Evolutionary conservation across 1,140 invertebrate genomes (phyloP).

Genomic region (Heliconius hermathena): DNA sequence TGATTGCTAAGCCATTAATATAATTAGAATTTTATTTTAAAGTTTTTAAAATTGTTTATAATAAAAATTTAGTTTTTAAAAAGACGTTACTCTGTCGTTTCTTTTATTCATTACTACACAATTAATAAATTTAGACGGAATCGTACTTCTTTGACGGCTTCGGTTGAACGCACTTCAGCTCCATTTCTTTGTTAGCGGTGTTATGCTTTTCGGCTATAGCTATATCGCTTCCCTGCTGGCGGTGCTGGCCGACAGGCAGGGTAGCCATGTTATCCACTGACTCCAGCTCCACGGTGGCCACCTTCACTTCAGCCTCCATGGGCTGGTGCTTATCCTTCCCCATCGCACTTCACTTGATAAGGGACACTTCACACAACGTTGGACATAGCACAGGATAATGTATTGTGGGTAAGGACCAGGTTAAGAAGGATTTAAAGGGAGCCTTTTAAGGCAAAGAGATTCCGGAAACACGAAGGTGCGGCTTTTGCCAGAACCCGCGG

Average conservation of each 20-base stretch:
- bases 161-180: constrained; percentile 90
- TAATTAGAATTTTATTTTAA: neutral
- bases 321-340: constrained; percentile 79
- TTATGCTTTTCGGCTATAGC: constrained; percentile 90
- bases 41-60: neutral
- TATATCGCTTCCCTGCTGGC: constrained; percentile 84
- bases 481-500: constrained; percentile 58
- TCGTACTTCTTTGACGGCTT: constrained; percentile 90
- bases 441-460: constrained; percentile 52
- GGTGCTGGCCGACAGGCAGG: constrained; percentile 87
- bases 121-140: neutral
- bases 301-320: constrained; percentile 88
- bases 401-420: constrained; percentile 60
- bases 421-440: constrained; percentile 47
- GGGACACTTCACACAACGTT: constrained; percentile 42
- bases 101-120: neutral
- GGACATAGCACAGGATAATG: constrained; percentile 54
- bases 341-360: constrained; percentile 59
- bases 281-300: constrained; percentile 92
- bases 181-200: constrained; percentile 92
- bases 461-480: constrained; percentile 70
- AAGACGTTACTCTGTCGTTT: neutral
- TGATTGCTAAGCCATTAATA: neutral
- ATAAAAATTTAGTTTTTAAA: neutral
- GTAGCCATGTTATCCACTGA: constrained; percentile 92